Conservation (phyloP, 2,113 vertebrate species). For the Sus scrofa region DNA sequence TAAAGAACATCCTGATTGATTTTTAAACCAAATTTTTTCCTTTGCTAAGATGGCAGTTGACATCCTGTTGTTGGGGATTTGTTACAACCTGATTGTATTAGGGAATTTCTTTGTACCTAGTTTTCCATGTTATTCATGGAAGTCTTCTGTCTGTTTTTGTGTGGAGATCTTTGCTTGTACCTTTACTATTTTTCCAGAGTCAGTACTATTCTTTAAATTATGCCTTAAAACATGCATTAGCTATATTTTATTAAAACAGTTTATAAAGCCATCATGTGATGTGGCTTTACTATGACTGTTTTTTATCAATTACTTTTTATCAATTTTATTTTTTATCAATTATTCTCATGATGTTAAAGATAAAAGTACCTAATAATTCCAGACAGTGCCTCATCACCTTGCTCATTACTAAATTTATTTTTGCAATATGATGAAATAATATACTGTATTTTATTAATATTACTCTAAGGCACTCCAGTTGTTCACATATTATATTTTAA, state of each 20-base stretch:
- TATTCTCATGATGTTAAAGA: neutral
- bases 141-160: neutral
- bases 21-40: neutral
- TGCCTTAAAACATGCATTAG: neutral
- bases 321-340: too few species aligned
- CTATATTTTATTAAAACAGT: neutral
- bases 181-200: neutral
- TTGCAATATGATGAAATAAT: neutral
- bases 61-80: neutral
- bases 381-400: neutral
- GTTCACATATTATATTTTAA: conserved; percentile 46
- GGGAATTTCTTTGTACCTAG: neutral
- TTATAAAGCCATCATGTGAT: neutral
- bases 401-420: neutral
- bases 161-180: neutral
- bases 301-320: too few species aligned
- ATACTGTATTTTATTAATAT: neutral
- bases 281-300: neutral
- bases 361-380: neutral
- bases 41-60: neutral
- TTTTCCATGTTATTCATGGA: neutral
- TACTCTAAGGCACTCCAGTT: neutral
- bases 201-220: neutral
- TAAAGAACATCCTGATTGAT: neutral
- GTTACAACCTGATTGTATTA: neutral